Evolutionary conservation across 2,797 vertebrate species (phyloP).

Genomic region (Trematomus bernacchii): DNA sequence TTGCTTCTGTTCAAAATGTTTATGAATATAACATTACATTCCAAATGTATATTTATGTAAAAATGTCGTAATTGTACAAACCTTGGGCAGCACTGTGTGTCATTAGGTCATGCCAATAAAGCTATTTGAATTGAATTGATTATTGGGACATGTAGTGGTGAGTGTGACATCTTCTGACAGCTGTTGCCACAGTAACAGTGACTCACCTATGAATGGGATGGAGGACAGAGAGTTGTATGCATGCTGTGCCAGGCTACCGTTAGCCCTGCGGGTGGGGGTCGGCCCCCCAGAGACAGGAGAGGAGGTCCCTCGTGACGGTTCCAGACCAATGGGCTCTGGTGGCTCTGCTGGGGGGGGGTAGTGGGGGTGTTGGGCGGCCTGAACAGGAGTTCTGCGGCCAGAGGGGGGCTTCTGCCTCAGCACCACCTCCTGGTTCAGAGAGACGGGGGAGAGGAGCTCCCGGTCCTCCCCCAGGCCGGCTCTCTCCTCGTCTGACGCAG

Average conservation of each 20-base stretch:
- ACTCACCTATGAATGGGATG: slow-evolving; percentile 97
- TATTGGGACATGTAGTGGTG: neutral
- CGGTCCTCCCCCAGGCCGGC: slow-evolving; percentile 61
- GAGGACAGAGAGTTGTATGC: slow-evolving; percentile 92
- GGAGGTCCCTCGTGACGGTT: slow-evolving; percentile 34
- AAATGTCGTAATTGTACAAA: too few species aligned
- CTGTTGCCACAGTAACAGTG: slow-evolving; percentile 23
- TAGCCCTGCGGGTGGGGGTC: slow-evolving; percentile 53
- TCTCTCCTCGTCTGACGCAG: slow-evolving; percentile 65
- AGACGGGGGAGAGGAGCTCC: slow-evolving; percentile 75
- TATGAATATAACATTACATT: too few species aligned
- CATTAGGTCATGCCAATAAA: too few species aligned
- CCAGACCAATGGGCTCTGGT: slow-evolving; percentile 50
- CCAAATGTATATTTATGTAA: too few species aligned
- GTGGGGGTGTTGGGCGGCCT: slow-evolving; percentile 80
- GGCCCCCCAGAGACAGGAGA: slow-evolving; percentile 60
- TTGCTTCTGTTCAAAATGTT: too few species aligned
- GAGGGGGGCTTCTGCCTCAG: slow-evolving; percentile 90
- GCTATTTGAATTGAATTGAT: neutral
- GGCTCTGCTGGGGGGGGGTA: slow-evolving; percentile 81
- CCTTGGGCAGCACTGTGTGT: too few species aligned
- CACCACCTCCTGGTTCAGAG: slow-evolving; percentile 87
- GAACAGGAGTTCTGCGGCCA: slow-evolving; percentile 75
- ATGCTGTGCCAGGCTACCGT: slow-evolving; percentile 84
- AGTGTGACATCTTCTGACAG: neutral